phyloP scores from a whole-genome alignment of 2,888 invertebrate genomes.

The Apocheima hispidaria region DNA sequence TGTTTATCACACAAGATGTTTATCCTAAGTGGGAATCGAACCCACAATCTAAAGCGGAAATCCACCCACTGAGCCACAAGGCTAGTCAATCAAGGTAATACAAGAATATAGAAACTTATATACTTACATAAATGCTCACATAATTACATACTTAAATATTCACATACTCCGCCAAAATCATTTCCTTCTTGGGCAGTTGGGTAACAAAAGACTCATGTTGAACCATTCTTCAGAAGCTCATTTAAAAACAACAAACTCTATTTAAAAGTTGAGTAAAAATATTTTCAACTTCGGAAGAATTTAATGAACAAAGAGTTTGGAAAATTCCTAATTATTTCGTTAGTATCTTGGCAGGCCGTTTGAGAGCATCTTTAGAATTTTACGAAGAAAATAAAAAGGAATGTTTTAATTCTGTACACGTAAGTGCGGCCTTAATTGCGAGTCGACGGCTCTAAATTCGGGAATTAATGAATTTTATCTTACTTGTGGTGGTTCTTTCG shows the following conservation, averaged over 20 bases:
- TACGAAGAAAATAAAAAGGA: conserved; percentile 10
- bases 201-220: conserved; percentile 2
- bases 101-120: too few relatives aligned
- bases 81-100: too few relatives aligned
- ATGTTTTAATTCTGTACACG: conserved; percentile 33
- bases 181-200: too few relatives aligned
- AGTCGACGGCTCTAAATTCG: conserved; percentile 10
- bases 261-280: conserved; percentile 35
- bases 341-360: conserved; percentile 22
- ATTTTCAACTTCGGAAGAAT: conserved; percentile 44
- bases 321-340: conserved; percentile 44
- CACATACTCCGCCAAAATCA: too few relatives aligned
- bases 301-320: conserved; percentile 45
- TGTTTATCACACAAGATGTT: too few relatives aligned
- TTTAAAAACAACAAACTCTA: conserved; percentile 23
- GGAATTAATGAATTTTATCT: conserved; percentile 10
- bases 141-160: not conserved
- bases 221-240: conserved; percentile 9
- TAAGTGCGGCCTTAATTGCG: conserved; percentile 30
- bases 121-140: not conserved
- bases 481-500: conserved; percentile 1
- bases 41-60: too few relatives aligned
- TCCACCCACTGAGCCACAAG: too few relatives aligned
- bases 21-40: too few relatives aligned
- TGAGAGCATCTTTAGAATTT: conserved; percentile 26